These are phyloP conservation scores for Bemisia tabaci DNA, from an alignment of 1,140 invertebrate genomes.

Conservation along the genomic window DNA sequence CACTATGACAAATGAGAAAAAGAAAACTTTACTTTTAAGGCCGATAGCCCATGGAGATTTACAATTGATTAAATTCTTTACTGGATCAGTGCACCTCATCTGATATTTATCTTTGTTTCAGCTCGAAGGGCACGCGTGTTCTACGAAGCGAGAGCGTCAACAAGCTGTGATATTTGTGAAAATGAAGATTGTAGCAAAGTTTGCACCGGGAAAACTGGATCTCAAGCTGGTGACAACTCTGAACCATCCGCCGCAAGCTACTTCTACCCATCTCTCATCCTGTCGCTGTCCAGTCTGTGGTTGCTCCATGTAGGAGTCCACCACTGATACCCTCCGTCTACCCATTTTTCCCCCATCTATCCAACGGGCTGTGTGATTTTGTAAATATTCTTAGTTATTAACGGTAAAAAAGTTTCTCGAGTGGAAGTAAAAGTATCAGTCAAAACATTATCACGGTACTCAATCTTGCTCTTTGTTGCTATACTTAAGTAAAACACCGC, in stretches of 20 bases:
- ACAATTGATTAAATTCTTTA: too few relatives aligned
- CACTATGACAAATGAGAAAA: too few relatives aligned
- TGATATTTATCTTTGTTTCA: constrained; percentile 28
- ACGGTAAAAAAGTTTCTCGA: too few relatives aligned
- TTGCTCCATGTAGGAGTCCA: not conserved
- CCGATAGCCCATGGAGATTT: too few relatives aligned
- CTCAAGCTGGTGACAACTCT: constrained; percentile 9
- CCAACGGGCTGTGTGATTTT: not conserved
- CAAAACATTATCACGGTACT: too few relatives aligned
- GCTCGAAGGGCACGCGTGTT: constrained; percentile 58
- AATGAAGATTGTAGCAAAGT: constrained; percentile 43
- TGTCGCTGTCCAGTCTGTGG: not conserved
- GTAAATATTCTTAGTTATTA: not conserved
- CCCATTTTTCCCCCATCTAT: not conserved
- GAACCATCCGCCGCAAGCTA: not conserved
- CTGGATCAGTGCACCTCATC: too few relatives aligned
- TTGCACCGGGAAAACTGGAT: constrained; percentile 15
- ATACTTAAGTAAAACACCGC: too few relatives aligned
- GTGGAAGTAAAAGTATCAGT: too few relatives aligned
- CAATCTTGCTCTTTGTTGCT: too few relatives aligned
- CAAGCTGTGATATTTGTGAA: constrained; percentile 63
- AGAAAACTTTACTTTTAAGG: too few relatives aligned
- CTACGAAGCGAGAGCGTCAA: constrained; percentile 52
- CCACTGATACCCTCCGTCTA: not conserved
- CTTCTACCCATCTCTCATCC: not conserved